phyloP scores from a whole-genome alignment of 2,797 vertebrate species.

The Darevskia nairensis region DNA sequence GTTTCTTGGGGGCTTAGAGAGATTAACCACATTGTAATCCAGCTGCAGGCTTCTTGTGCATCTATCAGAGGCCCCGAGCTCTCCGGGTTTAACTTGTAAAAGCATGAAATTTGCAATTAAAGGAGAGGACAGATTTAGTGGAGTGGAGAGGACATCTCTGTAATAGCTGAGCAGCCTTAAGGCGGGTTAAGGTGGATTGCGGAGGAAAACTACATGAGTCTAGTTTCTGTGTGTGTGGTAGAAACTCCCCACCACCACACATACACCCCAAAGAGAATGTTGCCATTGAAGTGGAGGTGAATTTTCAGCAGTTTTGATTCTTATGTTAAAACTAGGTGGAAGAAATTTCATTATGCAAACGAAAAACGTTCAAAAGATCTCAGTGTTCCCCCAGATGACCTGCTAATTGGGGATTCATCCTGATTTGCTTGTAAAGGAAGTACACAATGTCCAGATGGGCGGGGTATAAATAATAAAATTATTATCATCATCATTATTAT shows the following conservation, averaged over 20 bases:
- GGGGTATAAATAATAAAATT: no score
- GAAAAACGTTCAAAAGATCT: no score
- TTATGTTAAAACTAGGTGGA: no score
- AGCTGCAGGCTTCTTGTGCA: background rate
- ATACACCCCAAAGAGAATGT: background rate
- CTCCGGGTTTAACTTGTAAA: conserved; percentile 12
- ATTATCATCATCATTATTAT: no score
- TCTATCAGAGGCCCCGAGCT: background rate
- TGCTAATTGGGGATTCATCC: no score
- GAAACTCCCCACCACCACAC: background rate
- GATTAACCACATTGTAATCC: background rate
- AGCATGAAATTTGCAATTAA: conserved; percentile 18
- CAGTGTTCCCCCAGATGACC: no score
- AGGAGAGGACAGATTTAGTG: conserved; percentile 4
- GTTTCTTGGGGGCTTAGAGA: background rate
- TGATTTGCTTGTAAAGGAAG: no score
- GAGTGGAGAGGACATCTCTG: background rate
- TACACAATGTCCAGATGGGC: no score
- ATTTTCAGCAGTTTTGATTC: no score
- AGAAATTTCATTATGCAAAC: no score
- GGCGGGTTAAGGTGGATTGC: background rate
- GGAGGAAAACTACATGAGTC: background rate
- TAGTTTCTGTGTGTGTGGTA: background rate
- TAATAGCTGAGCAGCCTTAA: background rate
- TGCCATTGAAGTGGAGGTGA: no score